These are phyloP conservation scores for Nasonia oneida DNA, from an alignment of 2,888 invertebrate species.

Conservation along the genomic window DNA sequence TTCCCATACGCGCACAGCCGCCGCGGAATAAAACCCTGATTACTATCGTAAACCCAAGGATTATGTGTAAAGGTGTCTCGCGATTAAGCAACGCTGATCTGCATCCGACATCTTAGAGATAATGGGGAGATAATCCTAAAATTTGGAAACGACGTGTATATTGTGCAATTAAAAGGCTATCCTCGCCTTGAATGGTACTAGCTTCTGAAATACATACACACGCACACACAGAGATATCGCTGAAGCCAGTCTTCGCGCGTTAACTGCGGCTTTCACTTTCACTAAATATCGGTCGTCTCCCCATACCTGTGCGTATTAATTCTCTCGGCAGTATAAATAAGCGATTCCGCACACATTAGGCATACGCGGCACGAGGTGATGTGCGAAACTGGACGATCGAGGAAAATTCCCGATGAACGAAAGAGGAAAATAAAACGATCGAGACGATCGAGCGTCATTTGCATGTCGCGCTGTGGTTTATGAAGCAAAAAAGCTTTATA, in stretches of 20 bases:
- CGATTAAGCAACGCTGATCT: too few relatives aligned
- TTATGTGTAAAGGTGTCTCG: too few relatives aligned
- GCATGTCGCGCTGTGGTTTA: too few relatives aligned
- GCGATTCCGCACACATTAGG: background rate
- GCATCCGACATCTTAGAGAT: too few relatives aligned
- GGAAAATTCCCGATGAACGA: background rate
- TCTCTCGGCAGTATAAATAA: background rate
- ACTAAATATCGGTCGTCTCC: slow-evolving; percentile 34
- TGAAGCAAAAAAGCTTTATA: background rate
- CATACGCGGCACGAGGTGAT: background rate
- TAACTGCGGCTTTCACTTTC: slow-evolving; percentile 39
- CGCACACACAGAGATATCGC: background rate
- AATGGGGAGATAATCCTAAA: background rate
- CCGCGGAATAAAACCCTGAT: background rate
- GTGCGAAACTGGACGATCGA: background rate
- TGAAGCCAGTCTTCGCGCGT: background rate
- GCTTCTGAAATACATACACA: slow-evolving; percentile 10
- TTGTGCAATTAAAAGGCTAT: slow-evolving; percentile 21
- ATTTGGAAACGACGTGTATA: background rate
- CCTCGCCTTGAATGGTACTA: slow-evolving; percentile 14
- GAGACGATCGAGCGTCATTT: too few relatives aligned
- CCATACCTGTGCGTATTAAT: background rate
- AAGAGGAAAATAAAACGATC: background rate
- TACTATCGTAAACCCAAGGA: too few relatives aligned
- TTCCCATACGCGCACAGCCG: background rate